Evolutionary conservation across 2,113 vertebrate species (phyloP).

Genomic region (Syngnathus scovelli): DNA sequence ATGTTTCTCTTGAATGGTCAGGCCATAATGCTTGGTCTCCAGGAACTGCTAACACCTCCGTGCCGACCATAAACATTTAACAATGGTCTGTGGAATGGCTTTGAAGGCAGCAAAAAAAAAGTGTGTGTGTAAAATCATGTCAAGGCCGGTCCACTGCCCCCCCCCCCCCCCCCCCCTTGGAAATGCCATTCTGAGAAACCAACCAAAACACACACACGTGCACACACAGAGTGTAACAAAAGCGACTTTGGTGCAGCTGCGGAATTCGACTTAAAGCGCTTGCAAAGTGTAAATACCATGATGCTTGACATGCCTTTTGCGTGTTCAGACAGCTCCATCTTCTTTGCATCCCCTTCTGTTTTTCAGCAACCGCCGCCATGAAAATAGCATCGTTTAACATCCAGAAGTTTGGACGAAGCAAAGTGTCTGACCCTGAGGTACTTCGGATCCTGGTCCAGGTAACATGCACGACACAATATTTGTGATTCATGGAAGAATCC

Average conservation of each 20-base stretch:
- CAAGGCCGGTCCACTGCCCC: no score
- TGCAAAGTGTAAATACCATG: background rate
- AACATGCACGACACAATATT: background rate
- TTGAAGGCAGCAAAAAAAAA: no score
- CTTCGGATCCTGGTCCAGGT: slow-evolving; percentile 52
- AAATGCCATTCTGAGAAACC: background rate
- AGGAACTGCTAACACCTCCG: no score
- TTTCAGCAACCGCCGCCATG: slow-evolving; percentile 41
- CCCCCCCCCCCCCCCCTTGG: background rate
- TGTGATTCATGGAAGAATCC: background rate
- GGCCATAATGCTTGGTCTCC: no score
- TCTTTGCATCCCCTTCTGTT: background rate
- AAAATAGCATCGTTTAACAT: slow-evolving; percentile 68
- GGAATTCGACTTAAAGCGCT: background rate
- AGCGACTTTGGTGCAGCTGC: background rate
- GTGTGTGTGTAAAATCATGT: no score
- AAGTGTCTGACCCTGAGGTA: slow-evolving; percentile 51
- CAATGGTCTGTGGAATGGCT: no score
- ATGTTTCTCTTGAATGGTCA: no score
- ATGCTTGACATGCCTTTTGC: background rate
- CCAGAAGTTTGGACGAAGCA: slow-evolving; percentile 60
- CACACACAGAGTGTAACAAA: background rate
- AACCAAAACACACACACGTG: background rate
- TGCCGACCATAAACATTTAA: no score
- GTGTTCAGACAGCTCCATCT: background rate